These are phyloP conservation scores for Sebastes taczanowskii DNA, from an alignment of 2,797 vertebrate genomes.

Conservation along the genomic window DNA sequence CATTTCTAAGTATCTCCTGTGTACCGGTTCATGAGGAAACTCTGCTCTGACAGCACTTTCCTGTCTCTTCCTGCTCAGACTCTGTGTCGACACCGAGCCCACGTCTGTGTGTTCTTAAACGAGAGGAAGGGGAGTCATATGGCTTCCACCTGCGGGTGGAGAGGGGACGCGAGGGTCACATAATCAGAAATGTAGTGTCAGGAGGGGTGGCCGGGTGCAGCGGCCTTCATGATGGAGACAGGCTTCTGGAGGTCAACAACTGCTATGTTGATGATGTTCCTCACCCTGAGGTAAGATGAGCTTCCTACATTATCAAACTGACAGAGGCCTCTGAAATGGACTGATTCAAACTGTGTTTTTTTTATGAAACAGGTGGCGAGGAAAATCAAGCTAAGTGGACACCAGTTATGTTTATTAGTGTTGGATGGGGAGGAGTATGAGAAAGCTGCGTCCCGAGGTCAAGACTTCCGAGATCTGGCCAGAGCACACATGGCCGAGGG, in stretches of 20 bases:
- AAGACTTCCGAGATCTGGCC: slow-evolving; percentile 61
- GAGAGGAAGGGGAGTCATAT: slow-evolving; percentile 71
- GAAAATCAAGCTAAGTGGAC: slow-evolving; percentile 87
- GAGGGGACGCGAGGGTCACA: slow-evolving; percentile 63
- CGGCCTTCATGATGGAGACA: slow-evolving; percentile 88
- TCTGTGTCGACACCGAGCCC: slow-evolving; percentile 28
- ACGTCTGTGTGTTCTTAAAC: slow-evolving; percentile 87
- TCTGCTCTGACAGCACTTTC: not conserved
- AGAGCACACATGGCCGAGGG: slow-evolving; percentile 48
- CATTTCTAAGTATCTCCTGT: not conserved
- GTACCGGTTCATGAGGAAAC: not conserved
- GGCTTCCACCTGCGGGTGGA: slow-evolving; percentile 76
- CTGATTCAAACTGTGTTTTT: not conserved
- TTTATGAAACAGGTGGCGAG: slow-evolving; percentile 84
- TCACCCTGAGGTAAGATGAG: slow-evolving; percentile 68
- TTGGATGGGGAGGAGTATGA: slow-evolving; percentile 80
- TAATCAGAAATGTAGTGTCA: slow-evolving; percentile 82
- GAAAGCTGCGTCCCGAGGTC: slow-evolving; percentile 64
- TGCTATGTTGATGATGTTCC: slow-evolving; percentile 81
- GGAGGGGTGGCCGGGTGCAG: slow-evolving; percentile 85
- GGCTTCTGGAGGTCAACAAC: slow-evolving; percentile 90
- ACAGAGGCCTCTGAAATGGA: not conserved
- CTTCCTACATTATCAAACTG: not conserved
- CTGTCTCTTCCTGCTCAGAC: slow-evolving; percentile 44
- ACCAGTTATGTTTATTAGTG: slow-evolving; percentile 86